These are phyloP conservation scores for Xanthorhoe designata DNA, from an alignment of 2,888 invertebrate species.

Conservation along the genomic window DNA sequence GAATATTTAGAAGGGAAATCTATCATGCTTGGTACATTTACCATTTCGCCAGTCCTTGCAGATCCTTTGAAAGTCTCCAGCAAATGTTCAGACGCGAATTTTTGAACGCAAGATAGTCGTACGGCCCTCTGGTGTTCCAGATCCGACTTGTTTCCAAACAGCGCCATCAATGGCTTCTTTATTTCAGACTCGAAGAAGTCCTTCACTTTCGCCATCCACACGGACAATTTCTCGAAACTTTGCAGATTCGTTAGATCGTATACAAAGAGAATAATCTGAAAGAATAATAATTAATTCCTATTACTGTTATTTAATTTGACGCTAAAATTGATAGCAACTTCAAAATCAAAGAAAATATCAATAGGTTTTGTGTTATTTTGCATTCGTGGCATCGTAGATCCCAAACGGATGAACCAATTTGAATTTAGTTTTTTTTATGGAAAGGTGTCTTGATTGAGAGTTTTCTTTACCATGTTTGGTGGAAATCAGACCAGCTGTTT, in stretches of 20 bases:
- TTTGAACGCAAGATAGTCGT: slow-evolving; percentile 87
- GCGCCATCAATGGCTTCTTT: slow-evolving; percentile 84
- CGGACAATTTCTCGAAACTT: slow-evolving; percentile 91
- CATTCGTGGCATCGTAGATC: too few species aligned
- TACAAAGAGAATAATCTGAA: slow-evolving; percentile 91
- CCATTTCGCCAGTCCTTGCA: slow-evolving; percentile 90
- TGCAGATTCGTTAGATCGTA: slow-evolving; percentile 93
- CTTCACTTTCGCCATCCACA: slow-evolving; percentile 88
- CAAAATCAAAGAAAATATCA: too few species aligned
- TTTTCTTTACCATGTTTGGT: too few species aligned
- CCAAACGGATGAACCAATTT: too few species aligned
- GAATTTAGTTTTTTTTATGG: too few species aligned
- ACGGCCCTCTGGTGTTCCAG: slow-evolving; percentile 90
- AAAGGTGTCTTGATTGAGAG: too few species aligned
- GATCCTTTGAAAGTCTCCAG: slow-evolving; percentile 87
- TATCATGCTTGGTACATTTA: slow-evolving; percentile 53
- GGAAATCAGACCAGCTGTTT: too few species aligned
- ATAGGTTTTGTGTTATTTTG: too few species aligned
- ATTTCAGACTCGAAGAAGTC: slow-evolving; percentile 70
- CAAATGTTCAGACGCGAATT: slow-evolving; percentile 87
- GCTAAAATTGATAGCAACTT: too few species aligned
- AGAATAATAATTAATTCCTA: not conserved
- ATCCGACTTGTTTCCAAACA: slow-evolving; percentile 91
- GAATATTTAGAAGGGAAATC: not conserved
- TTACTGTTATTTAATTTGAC: too few species aligned